phyloP scores from a whole-genome alignment of 2,888 invertebrate genomes.

The Torymus tubicola region DNA sequence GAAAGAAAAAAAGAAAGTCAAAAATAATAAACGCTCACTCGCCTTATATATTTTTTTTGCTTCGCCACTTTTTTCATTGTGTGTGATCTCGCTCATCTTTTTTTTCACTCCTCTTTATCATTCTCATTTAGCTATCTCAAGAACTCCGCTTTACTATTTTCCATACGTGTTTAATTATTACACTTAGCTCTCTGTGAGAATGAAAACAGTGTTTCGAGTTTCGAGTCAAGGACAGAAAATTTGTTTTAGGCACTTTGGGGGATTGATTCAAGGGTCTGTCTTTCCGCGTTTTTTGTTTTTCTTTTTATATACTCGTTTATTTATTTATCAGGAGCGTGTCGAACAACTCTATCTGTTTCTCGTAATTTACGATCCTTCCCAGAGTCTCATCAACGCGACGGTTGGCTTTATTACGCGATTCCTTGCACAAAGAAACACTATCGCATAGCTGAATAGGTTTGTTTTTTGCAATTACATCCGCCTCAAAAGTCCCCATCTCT shows the following conservation, averaged over 20 bases:
- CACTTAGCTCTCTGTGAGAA: slow-evolving; percentile 33
- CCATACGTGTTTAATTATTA: neutral
- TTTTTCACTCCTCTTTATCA: neutral
- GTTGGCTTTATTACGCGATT: slow-evolving; percentile 52
- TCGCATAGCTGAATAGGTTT: slow-evolving; percentile 54
- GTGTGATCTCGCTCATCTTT: slow-evolving; percentile 14
- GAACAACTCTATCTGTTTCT: slow-evolving; percentile 20
- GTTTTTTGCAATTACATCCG: slow-evolving; percentile 54
- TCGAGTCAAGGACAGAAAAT: slow-evolving; percentile 70
- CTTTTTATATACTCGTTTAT: slow-evolving; percentile 23
- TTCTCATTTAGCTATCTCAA: slow-evolving; percentile 16
- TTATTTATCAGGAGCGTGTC: slow-evolving; percentile 18
- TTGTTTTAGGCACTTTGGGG: slow-evolving; percentile 68
- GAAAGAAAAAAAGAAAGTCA: slow-evolving; percentile 52
- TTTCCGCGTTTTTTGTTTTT: slow-evolving; percentile 39
- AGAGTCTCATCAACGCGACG: slow-evolving; percentile 33
- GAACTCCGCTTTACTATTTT: slow-evolving; percentile 28
- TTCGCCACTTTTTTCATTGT: neutral
- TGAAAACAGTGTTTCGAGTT: slow-evolving; percentile 50
- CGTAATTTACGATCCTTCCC: slow-evolving; percentile 1
- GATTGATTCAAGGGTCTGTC: slow-evolving; percentile 68
- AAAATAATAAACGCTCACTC: slow-evolving; percentile 35
- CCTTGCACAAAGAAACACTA: slow-evolving; percentile 58
- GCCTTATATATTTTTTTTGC: neutral
- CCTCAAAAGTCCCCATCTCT: neutral